Evolutionary conservation across 2,888 invertebrate species (phyloP), one percentile per base, ranked within the genome.

Genomic region (Corythucha ciliata): DNA sequence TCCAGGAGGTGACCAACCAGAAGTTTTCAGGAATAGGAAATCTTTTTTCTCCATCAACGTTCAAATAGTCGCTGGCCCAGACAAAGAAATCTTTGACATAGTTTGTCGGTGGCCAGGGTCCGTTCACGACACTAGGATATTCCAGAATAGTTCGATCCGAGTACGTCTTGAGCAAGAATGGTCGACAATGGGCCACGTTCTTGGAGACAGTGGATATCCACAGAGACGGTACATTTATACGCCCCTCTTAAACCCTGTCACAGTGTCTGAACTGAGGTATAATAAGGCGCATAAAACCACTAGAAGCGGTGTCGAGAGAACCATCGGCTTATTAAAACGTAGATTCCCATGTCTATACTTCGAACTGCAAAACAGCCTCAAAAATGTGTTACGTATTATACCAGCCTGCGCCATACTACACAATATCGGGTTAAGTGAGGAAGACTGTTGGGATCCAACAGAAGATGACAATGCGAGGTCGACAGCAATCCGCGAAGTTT

Each of bases 281-380:
- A 39, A 39, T 22, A 39, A 16, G 18, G 39, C 39, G 4, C 39
- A 39, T 22, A 39, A 39, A 20, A 39, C 39, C 5, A 39, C 39
- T 4, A 5, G 39, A 16, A 18, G 5, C 12, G 4, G 3, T 4
- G 18, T 39, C 20, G 39, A 39, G 12, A 39, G 39, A 39, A 16
- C 18, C 5, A 39, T 39, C 5, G 39, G 39, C 4, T 12, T 20
- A 8, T 39, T 20, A 22, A 39, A 39, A 20, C 6, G 39, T n/a
- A 4, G 39, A 3, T 39, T 39, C 39, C 39, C 39, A 20, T 39
- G 39, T 12, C 20, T 39, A 4, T 39, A 39, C 12, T 39, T 14
- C 18, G 39, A 39, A 16, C 5, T 39, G 4, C 39, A 39, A 14
- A 39, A 4, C 3, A 39, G 22, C n/a, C 12, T 39, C 4, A 12